phyloP scores from a whole-genome alignment of 2,888 invertebrate species.

The Heliconius sara region DNA sequence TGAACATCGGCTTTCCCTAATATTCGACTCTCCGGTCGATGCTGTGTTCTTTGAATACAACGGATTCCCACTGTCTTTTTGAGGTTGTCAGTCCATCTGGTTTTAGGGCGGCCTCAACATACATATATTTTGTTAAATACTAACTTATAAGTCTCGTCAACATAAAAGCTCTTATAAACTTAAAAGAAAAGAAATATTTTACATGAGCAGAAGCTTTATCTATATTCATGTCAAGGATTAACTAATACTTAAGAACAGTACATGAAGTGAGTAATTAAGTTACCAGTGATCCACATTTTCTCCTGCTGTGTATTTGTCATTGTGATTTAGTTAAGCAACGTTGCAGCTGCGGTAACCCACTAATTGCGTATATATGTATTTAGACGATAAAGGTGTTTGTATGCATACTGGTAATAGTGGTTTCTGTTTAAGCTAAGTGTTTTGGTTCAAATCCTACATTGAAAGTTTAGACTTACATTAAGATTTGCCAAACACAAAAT shows the following conservation, averaged over 20 bases:
- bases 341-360: constrained; percentile 13
- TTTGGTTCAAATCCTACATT: neutral
- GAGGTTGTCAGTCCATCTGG: too few relatives aligned
- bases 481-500: too few relatives aligned
- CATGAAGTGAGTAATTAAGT: constrained; percentile 7
- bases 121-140: neutral
- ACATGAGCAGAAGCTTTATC: neutral
- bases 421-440: neutral
- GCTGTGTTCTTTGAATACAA: too few relatives aligned
- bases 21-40: too few relatives aligned
- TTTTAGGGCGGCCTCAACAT: too few relatives aligned
- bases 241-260: constrained; percentile 7
- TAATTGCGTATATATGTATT: neutral
- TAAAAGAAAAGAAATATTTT: neutral
- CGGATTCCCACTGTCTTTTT: too few relatives aligned
- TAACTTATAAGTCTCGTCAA: neutral
- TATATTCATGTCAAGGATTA: neutral
- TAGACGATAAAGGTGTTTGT: neutral
- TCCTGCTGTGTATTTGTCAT: constrained; percentile 16
- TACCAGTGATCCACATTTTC: constrained; percentile 14
- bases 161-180: neutral
- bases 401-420: neutral
- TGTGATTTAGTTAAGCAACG: constrained; percentile 12
- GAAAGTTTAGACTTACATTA: neutral
- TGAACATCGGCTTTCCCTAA: too few relatives aligned